Conservation (phyloP, 2,888 invertebrate genomes). For the Plutella xylostella region DNA sequence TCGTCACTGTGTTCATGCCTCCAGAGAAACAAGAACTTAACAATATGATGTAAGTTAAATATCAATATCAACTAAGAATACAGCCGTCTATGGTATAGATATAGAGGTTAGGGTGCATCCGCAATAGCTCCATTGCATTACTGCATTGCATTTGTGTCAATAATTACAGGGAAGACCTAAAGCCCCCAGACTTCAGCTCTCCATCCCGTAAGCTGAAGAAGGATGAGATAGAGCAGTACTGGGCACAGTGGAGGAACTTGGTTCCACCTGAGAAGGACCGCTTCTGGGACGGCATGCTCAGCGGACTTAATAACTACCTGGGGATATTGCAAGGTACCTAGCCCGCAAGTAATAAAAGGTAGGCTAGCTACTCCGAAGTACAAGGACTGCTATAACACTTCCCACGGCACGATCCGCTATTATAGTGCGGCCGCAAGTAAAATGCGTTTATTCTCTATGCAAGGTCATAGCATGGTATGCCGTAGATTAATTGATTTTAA, state of each 20-base stretch:
- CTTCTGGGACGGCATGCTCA: constrained; percentile 77
- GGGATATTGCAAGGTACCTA: constrained; percentile 70
- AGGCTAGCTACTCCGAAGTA: too few species aligned
- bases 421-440: too few species aligned
- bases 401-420: too few species aligned
- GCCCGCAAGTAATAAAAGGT: background rate
- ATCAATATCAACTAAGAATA: background rate
- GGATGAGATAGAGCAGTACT: constrained; percentile 73
- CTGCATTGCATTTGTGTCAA: constrained; percentile 1
- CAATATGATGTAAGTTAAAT: constrained; percentile 41
- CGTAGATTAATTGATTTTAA: too few species aligned
- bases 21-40: constrained; percentile 50
- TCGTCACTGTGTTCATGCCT: constrained; percentile 58
- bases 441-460: too few species aligned
- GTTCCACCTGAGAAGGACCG: constrained; percentile 73
- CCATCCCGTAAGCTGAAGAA: constrained; percentile 64
- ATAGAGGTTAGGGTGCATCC: background rate
- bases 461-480: too few species aligned
- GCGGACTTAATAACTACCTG: constrained; percentile 74
- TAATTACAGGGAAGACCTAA: constrained; percentile 38
- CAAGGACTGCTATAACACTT: too few species aligned
- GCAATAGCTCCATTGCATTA: background rate
- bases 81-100: background rate
- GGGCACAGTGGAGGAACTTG: constrained; percentile 73
- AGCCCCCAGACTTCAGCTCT: constrained; percentile 56